Evolutionary conservation across 2,113 vertebrate genomes (phyloP), one percentile per base, ranked within the genome.

Genomic region (Boulengeromyrus knoepffleri): DNA sequence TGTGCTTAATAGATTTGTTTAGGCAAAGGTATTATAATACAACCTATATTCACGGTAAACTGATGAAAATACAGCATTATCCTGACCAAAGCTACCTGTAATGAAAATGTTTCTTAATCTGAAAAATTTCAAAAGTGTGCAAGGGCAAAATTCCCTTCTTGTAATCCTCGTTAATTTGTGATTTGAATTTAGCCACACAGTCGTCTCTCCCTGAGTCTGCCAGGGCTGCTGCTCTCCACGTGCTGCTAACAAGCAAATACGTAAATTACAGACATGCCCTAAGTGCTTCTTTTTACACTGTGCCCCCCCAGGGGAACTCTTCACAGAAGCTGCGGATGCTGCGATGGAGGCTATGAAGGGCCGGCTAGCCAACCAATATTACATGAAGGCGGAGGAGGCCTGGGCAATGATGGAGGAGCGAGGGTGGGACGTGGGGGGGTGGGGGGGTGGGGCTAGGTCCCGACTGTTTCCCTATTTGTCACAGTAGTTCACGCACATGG

Each of bases 321-420:
- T 98, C 92, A 99, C 97, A 6, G 97, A 97, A 93, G 99, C 99
- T 1, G 99, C 98, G 0, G 98, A 99, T 90, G 96, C 96, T 0
- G 99, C 99, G 0, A 99, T 96, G 96, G 97, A 96, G 84, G 98
- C 97, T 83, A 98, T 99, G 98, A 99, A 99, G 84, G 99, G 99
- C 85, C 95, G 98, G 13, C 92, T 99, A 90, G 98, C 99, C 66
- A 99, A 97, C 93, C 95, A 97, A 91, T 99, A 98, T 94, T 99
- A 99, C 92, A 94, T 98, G 94, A 98, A 98, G 93, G 98, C 99
- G 0, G 99, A 99, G 90, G 98, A 98, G 90, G 98, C 98, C 77
- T 99, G 98, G 98, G 96, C 97, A 0, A 92, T 97, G 91, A 97
- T 99, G 96, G 97, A 99, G 91, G 97, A 97, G 47, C 97, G 89